Conservation (phyloP, 1,140 invertebrate species). For the Apis cerana region DNA sequence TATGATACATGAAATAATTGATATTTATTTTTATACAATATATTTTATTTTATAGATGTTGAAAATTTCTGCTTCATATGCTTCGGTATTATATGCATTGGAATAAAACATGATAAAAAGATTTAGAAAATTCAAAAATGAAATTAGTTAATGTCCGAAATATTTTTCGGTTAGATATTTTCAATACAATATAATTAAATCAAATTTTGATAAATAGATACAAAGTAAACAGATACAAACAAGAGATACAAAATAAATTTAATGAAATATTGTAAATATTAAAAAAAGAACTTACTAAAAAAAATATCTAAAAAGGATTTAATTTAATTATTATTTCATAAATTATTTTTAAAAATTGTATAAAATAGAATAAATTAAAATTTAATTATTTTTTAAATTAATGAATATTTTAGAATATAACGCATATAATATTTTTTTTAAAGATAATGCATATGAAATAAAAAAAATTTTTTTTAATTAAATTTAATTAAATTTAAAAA, state of each 20-base stretch:
- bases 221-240: background rate
- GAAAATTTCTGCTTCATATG: constrained; percentile 55
- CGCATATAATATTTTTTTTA: too few species aligned
- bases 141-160: background rate
- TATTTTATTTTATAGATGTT: constrained; percentile 50
- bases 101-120: background rate
- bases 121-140: background rate
- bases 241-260: background rate
- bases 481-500: too few species aligned
- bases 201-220: background rate
- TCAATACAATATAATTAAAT: background rate
- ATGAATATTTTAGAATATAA: too few species aligned
- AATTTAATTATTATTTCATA: too few species aligned
- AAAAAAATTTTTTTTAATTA: too few species aligned
- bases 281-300: too few species aligned
- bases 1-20: too few species aligned
- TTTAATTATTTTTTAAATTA: too few species aligned
- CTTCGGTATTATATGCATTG: constrained; percentile 53
- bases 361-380: too few species aligned
- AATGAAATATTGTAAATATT: background rate
- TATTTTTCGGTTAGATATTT: background rate
- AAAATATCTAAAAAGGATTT: too few species aligned
- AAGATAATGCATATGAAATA: too few species aligned
- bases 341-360: too few species aligned
- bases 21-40: background rate